Percentiles rank a stretch among this genome's conserved stretches.
These are phyloP conservation scores for Xestia ashworthii DNA, from an alignment of 2,888 invertebrate species.

Conservation along the genomic window DNA sequence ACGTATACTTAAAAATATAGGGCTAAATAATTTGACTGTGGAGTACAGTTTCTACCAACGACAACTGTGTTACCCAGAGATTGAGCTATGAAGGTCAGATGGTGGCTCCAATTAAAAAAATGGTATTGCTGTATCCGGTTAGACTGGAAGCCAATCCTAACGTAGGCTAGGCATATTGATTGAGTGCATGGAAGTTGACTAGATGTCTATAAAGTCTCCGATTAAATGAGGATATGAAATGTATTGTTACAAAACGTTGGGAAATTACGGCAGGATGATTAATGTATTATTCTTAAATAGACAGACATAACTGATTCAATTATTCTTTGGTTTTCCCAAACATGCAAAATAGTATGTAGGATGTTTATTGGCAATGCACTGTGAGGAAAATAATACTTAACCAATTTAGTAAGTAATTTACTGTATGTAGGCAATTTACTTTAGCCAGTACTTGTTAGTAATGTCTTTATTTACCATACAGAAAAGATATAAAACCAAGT, in stretches of 20 bases:
- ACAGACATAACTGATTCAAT: background rate
- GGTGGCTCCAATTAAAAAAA: background rate
- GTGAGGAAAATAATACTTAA: conserved; percentile 12
- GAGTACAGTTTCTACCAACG: background rate
- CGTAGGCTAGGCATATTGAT: background rate
- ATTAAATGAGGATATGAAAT: background rate
- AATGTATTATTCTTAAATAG: background rate
- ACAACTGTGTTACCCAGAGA: background rate
- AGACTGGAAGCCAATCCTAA: background rate
- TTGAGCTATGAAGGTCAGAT: background rate
- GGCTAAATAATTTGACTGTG: background rate
- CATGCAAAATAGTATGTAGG: background rate
- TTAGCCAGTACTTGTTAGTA: background rate
- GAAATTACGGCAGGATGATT: conserved; percentile 7
- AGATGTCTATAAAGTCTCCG: background rate
- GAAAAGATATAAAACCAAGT: background rate
- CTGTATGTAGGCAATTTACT: background rate
- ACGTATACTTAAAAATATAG: background rate
- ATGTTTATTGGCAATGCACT: background rate
- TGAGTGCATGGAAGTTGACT: background rate
- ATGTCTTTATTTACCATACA: background rate
- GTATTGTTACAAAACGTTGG: background rate
- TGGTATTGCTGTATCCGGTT: background rate
- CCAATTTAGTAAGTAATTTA: conserved; percentile 14
- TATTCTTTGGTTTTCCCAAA: conserved; percentile 4